Evolutionary conservation across 1,140 invertebrate genomes (phyloP).

Genomic region (Prorops nasuta): DNA sequence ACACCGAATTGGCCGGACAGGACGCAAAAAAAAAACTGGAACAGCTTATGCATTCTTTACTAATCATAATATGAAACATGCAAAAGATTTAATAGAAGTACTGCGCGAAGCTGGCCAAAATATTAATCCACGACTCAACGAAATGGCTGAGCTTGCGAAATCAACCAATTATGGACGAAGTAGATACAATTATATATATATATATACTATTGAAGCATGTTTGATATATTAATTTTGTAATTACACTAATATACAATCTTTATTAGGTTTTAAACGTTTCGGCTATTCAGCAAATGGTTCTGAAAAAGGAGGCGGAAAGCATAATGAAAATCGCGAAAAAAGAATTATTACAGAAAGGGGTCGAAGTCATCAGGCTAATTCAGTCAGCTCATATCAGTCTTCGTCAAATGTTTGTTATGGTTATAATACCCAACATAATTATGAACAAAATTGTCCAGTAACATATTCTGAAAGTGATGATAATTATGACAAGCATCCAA

Average conservation of each 20-base stretch:
- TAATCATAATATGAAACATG: constrained; percentile 66
- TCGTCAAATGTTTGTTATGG: constrained; percentile 28
- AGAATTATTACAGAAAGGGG: constrained; percentile 28
- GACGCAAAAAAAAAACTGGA: constrained; percentile 68
- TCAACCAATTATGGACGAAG: constrained; percentile 38
- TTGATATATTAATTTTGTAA: background rate
- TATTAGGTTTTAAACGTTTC: constrained; percentile 41
- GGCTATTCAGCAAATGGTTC: constrained; percentile 18
- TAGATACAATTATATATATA: constrained; percentile 36
- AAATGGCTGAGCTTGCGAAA: constrained; percentile 55
- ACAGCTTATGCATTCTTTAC: constrained; percentile 87
- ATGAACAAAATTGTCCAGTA: constrained; percentile 23
- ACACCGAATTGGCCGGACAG: constrained; percentile 81
- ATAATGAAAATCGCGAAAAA: constrained; percentile 22
- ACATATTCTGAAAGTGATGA: constrained; percentile 28
- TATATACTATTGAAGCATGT: background rate
- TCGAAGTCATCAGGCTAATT: constrained; percentile 30
- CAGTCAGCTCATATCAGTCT: constrained; percentile 35
- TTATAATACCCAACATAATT: constrained; percentile 38
- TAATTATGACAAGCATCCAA: constrained; percentile 31
- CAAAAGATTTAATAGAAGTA: constrained; percentile 68
- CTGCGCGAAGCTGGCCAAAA: constrained; percentile 71
- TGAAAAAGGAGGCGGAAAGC: constrained; percentile 34
- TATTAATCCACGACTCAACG: constrained; percentile 61
- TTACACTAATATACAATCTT: background rate